phyloP scores from a whole-genome alignment of 2,797 vertebrate species.

The Sebastes cheni region DNA sequence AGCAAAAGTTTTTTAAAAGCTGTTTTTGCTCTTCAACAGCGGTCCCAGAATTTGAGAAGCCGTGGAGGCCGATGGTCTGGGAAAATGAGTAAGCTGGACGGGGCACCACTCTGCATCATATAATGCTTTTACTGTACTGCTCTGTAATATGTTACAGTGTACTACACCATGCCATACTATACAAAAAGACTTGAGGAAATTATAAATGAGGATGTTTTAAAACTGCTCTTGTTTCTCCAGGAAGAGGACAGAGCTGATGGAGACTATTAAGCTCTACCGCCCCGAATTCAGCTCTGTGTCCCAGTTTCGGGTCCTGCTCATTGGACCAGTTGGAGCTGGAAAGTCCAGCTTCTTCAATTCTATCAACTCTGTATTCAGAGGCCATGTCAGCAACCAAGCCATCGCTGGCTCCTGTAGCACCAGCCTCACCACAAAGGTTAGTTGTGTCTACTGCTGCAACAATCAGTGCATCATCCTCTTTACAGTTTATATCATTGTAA shows the following conservation, averaged over 20 bases:
- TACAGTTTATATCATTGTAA: neutral
- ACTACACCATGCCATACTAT: neutral
- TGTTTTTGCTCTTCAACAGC: slow-evolving; percentile 21
- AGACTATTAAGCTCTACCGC: slow-evolving; percentile 33
- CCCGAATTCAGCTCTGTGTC: slow-evolving; percentile 31
- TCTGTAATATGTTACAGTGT: neutral
- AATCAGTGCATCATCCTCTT: too few relatives aligned
- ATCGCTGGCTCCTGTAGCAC: slow-evolving; percentile 53
- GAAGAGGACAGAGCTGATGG: slow-evolving; percentile 36
- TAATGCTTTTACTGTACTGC: neutral
- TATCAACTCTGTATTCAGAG: slow-evolving; percentile 75
- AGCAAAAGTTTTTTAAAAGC: neutral
- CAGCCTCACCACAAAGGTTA: slow-evolving; percentile 74
- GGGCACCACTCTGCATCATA: neutral
- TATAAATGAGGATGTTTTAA: neutral
- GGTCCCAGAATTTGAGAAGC: slow-evolving; percentile 13
- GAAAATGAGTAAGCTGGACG: neutral
- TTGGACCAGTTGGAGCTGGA: slow-evolving; percentile 71
- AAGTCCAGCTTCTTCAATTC: slow-evolving; percentile 82
- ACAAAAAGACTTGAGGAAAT: neutral
- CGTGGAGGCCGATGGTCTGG: slow-evolving; percentile 55
- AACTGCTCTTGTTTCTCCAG: slow-evolving; percentile 31
- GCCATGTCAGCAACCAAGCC: slow-evolving; percentile 70
- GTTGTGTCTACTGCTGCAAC: neutral
- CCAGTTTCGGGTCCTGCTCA: slow-evolving; percentile 52